These are phyloP conservation scores for Glyptemys insculpta DNA, from an alignment of 2,797 vertebrate species.

Conservation along the genomic window DNA sequence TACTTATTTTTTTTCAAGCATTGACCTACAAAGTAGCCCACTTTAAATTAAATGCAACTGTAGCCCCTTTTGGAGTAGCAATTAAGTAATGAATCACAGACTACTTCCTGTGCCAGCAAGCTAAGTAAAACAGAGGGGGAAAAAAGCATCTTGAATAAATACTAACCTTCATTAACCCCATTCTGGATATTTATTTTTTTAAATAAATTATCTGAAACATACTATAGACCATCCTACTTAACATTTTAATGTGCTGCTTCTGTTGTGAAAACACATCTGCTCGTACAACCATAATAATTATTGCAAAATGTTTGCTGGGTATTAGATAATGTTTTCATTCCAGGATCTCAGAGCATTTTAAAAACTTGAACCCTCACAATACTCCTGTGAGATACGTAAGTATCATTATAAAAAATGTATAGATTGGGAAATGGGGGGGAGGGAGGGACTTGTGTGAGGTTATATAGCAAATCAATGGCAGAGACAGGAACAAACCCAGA, in stretches of 20 bases:
- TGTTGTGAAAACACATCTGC: not conserved
- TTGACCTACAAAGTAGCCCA: not conserved
- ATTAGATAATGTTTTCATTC: not conserved
- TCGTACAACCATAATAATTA: not conserved
- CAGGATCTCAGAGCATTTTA: not conserved
- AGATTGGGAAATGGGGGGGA: too few species aligned
- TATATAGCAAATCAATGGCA: not conserved
- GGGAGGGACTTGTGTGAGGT: not conserved
- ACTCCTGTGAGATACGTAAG: not conserved
- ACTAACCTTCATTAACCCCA: not conserved
- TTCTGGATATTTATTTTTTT: not conserved
- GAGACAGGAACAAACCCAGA: not conserved
- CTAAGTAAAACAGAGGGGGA: not conserved
- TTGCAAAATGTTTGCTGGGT: not conserved
- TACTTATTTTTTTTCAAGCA: not conserved
- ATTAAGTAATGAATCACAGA: not conserved
- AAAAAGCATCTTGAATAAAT: not conserved
- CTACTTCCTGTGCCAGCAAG: not conserved
- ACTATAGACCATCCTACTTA: not conserved
- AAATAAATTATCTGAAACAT: not conserved
- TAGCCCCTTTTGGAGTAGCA: not conserved
- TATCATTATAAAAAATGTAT: not conserved
- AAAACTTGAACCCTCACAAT: not conserved
- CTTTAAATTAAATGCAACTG: not conserved
- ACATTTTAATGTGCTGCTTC: not conserved